Conservation (phyloP, 2,113 vertebrate genomes). For the Empidonax alnorum region DNA sequence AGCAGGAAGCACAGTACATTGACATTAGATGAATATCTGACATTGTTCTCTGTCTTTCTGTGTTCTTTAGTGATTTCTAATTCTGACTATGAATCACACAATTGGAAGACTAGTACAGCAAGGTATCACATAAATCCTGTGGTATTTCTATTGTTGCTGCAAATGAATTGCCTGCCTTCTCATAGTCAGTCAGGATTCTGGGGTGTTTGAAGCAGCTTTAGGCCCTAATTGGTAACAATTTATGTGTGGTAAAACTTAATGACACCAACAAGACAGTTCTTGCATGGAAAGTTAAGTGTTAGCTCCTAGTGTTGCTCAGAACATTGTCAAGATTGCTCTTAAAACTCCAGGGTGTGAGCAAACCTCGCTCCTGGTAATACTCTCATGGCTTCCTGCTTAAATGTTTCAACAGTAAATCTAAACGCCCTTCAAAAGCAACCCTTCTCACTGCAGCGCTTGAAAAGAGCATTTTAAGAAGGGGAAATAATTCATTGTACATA, state of each 20-base stretch:
- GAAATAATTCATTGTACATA: background rate
- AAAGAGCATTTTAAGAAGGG: background rate
- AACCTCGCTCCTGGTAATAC: background rate
- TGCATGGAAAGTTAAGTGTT: background rate
- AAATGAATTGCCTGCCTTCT: background rate
- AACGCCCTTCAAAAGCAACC: background rate
- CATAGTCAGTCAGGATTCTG: background rate
- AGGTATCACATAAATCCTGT: background rate
- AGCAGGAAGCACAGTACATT: background rate
- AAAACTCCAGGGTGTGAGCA: background rate
- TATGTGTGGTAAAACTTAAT: constrained; percentile 8
- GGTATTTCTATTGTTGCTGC: background rate
- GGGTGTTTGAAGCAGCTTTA: background rate
- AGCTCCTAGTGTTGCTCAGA: background rate
- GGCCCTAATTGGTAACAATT: constrained; percentile 6
- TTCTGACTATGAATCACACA: background rate
- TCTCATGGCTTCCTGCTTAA: background rate
- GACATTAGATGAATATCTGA: background rate
- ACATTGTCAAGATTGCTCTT: background rate
- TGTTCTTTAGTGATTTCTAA: background rate
- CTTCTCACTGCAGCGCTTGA: background rate
- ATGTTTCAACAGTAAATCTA: background rate
- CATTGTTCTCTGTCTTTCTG: background rate
- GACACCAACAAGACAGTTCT: constrained; percentile 22
- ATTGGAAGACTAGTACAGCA: background rate